Conservation (phyloP, 1,140 invertebrate genomes). For the Harlomillsia oculata region DNA sequence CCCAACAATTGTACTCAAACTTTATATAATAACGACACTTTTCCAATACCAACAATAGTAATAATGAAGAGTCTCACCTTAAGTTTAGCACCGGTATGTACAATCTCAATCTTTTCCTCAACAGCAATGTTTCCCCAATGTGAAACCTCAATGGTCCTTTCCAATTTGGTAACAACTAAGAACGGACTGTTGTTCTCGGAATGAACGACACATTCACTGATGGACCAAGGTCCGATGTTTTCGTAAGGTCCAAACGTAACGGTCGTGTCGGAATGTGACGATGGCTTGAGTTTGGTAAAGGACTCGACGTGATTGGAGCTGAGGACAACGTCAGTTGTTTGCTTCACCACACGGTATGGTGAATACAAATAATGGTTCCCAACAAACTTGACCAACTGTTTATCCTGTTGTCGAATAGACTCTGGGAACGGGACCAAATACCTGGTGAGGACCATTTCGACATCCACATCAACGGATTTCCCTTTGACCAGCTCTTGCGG, state of each 20-base stretch:
- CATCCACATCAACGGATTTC: conserved; percentile 43
- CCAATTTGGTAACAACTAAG: conserved; percentile 73
- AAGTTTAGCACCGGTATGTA: conserved; percentile 82
- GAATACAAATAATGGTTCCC: conserved; percentile 77
- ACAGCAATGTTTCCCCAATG: conserved; percentile 99
- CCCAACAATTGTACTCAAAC: not conserved
- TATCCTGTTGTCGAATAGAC: conserved; percentile 81
- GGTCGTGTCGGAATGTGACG: conserved; percentile 61
- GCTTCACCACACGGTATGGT: conserved; percentile 66
- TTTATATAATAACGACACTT: not conserved
- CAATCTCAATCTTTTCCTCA: conserved; percentile 84
- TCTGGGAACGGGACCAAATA: conserved; percentile 70
- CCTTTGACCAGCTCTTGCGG: conserved; percentile 18
- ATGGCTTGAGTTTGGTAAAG: conserved; percentile 78
- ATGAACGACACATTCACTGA: conserved; percentile 67
- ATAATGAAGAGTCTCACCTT: conserved; percentile 46
- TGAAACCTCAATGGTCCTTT: conserved; percentile 86
- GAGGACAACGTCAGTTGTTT: conserved; percentile 70
- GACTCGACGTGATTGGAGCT: conserved; percentile 70
- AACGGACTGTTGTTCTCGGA: conserved; percentile 97
- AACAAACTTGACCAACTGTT: conserved; percentile 77
- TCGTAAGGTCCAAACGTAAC: conserved; percentile 83
- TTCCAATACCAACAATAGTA: not conserved
- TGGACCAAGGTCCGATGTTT: conserved; percentile 52
- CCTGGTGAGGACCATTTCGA: conserved; percentile 69